Evolutionary conservation across 2,113 vertebrate species (phyloP).

Genomic region (Edolisoma coerulescens): DNA sequence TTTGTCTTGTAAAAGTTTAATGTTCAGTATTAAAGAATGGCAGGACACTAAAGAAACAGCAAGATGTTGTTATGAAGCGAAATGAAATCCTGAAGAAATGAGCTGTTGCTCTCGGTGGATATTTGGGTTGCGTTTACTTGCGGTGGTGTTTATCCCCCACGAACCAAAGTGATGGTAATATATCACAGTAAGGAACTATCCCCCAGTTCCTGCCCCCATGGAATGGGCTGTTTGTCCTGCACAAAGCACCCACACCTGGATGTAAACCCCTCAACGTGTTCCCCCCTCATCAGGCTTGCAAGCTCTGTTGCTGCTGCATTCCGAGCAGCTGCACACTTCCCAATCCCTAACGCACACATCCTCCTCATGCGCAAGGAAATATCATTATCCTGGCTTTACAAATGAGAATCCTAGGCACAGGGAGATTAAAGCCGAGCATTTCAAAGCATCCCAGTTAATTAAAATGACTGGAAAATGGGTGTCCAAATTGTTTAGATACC

Average conservation of each 20-base stretch:
- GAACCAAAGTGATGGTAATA: neutral
- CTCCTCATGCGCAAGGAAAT: neutral
- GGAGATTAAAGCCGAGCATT: conserved; percentile 58
- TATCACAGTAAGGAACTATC: neutral
- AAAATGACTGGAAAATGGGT: conserved; percentile 64
- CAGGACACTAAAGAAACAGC: conserved; percentile 1
- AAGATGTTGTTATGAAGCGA: conserved; percentile 19
- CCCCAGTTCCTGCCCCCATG: neutral
- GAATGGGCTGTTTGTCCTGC: neutral
- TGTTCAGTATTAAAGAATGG: conserved; percentile 45
- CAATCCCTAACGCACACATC: neutral
- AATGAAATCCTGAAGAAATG: conserved; percentile 52
- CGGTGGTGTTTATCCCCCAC: conserved; percentile 1
- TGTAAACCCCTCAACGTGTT: neutral
- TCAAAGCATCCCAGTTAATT: conserved; percentile 67
- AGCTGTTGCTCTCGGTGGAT: neutral
- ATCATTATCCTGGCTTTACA: conserved; percentile 31
- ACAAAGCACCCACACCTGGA: neutral
- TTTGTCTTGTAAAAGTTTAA: conserved; percentile 65
- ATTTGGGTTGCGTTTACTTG: neutral
- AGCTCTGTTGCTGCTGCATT: neutral
- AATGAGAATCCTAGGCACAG: conserved; percentile 34
- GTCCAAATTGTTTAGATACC: conserved; percentile 62
- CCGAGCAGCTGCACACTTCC: neutral
- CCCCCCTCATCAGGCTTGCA: neutral